Percentiles rank a stretch among this genome's conserved stretches.
Evolutionary conservation across 2,888 invertebrate species (phyloP).

Genomic region (Dione juno): DNA sequence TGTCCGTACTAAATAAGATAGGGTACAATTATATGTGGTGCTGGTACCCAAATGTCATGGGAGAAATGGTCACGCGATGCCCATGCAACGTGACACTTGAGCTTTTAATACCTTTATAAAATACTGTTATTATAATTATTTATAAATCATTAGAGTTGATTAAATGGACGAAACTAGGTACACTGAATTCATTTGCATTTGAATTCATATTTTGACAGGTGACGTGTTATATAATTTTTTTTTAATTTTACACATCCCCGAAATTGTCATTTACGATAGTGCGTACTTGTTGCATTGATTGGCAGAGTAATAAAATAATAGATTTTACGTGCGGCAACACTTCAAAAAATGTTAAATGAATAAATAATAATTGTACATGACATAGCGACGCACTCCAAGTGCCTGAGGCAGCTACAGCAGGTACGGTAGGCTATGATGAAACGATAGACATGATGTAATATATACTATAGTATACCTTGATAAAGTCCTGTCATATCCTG

Average conservation of each 20-base stretch:
- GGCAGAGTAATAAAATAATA: not conserved
- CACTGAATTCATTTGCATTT: no score
- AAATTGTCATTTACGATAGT: not conserved
- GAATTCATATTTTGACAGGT: no score
- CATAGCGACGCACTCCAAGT: not conserved
- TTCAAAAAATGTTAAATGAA: not conserved
- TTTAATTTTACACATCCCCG: not conserved
- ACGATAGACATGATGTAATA: no score
- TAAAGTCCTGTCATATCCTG: no score
- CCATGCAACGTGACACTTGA: not conserved
- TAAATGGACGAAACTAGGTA: no score
- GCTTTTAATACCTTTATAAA: not conserved
- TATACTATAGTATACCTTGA: no score
- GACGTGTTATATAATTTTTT: no score
- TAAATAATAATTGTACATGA: not conserved
- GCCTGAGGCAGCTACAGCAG: no score
- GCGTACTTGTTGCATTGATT: not conserved
- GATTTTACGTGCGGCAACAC: not conserved
- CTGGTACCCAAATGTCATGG: slow-evolving; percentile 13
- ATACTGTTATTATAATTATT: slow-evolving; percentile 3
- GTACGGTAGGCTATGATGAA: no score
- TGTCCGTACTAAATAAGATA: slow-evolving; percentile 12
- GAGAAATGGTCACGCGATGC: slow-evolving; percentile 25
- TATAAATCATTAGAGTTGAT: no score
- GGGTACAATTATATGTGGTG: slow-evolving; percentile 8